Conservation (phyloP, 1,140 invertebrate genomes). For the Pararge aegeria region DNA sequence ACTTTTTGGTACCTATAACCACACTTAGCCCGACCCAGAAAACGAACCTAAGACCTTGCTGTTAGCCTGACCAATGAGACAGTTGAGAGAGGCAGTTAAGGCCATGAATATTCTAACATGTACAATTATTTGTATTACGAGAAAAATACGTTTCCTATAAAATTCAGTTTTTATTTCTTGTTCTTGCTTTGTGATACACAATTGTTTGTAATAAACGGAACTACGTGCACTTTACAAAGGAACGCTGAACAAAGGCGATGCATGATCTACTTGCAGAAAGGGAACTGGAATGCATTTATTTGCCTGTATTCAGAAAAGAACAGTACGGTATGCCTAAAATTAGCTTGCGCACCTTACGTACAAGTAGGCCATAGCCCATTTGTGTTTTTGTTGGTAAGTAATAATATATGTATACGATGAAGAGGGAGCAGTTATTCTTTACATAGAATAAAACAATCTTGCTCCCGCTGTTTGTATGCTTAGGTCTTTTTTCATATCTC, state of each 20-base stretch:
- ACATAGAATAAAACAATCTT: no score
- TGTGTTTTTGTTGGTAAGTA: not conserved
- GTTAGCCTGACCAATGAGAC: no score
- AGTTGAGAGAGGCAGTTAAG: no score
- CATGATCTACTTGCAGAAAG: slow-evolving; percentile 20
- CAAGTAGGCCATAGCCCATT: not conserved
- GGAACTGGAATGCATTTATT: slow-evolving; percentile 22
- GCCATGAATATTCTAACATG: no score
- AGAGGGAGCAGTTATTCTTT: no score
- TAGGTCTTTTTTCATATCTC: no score
- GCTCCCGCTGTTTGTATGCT: no score
- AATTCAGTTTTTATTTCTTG: not conserved
- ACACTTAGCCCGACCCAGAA: no score
- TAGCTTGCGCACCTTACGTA: not conserved
- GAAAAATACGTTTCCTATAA: not conserved
- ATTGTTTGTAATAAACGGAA: slow-evolving; percentile 24
- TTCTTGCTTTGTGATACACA: slow-evolving; percentile 7
- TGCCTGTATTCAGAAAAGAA: slow-evolving; percentile 11
- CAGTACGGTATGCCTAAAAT: slow-evolving; percentile 4
- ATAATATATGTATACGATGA: no score
- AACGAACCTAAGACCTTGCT: no score
- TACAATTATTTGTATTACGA: not conserved
- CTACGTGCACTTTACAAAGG: slow-evolving; percentile 26
- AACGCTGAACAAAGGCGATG: slow-evolving; percentile 19
- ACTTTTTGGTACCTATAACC: no score